These are phyloP conservation scores for Delia radicum DNA, from an alignment of 1,140 invertebrate species.

Conservation along the genomic window DNA sequence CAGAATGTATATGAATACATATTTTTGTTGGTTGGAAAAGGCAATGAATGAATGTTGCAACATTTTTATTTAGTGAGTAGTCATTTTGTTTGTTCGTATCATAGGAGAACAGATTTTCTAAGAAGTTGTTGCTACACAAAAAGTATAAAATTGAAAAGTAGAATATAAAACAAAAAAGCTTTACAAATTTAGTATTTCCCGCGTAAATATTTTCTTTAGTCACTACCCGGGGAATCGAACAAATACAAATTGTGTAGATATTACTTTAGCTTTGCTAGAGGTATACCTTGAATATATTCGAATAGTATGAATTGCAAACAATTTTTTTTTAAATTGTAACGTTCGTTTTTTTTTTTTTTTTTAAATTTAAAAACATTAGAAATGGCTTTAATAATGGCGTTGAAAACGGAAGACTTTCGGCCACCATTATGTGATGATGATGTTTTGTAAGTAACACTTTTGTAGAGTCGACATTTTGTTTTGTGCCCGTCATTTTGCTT, in stretches of 20 bases:
- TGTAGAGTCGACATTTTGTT: conserved; percentile 51
- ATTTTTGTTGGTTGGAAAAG: too few relatives aligned
- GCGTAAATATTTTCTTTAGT: not conserved
- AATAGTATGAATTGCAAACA: too few relatives aligned
- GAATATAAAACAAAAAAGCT: not conserved
- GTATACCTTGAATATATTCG: too few relatives aligned
- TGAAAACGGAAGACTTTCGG: not conserved
- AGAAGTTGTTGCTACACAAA: not conserved
- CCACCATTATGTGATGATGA: not conserved
- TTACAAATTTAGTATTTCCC: too few relatives aligned
- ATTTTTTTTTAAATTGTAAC: not conserved
- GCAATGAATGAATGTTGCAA: conserved; percentile 31
- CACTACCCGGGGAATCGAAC: too few relatives aligned
- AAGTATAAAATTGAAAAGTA: not conserved
- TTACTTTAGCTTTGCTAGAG: too few relatives aligned
- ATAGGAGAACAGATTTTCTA: conserved; percentile 49
- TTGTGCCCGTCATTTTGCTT: conserved; percentile 57
- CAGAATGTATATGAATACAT: too few relatives aligned
- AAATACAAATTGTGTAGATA: too few relatives aligned
- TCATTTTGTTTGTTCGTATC: conserved; percentile 55
- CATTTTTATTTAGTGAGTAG: conserved; percentile 45
- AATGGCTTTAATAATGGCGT: not conserved
- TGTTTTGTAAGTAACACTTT: conserved; percentile 10
- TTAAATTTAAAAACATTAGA: not conserved
- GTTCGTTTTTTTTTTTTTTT: not conserved